These are phyloP conservation scores for Drosophila pullipes DNA, from an alignment of 2,888 invertebrate genomes.

Conservation along the genomic window DNA sequence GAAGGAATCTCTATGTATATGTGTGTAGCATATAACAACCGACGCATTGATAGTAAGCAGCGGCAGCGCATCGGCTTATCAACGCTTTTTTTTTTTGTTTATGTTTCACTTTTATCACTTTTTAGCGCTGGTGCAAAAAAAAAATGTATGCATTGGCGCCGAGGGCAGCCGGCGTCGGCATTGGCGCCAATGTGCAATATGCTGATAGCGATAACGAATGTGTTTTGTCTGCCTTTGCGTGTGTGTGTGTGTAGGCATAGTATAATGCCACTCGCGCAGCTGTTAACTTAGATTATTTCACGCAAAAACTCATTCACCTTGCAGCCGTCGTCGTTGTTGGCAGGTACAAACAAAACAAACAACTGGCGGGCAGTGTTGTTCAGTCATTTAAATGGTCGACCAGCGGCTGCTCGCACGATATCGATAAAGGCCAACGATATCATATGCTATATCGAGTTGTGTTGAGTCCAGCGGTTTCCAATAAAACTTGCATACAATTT, in stretches of 20 bases:
- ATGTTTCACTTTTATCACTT: slow-evolving; percentile 73
- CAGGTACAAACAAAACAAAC: slow-evolving; percentile 71
- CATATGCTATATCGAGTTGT: neutral
- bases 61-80: slow-evolving; percentile 57
- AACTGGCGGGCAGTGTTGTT: slow-evolving; percentile 61
- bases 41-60: slow-evolving; percentile 67
- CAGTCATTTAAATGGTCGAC: slow-evolving; percentile 10
- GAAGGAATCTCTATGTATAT: slow-evolving; percentile 45
- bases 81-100: slow-evolving; percentile 76
- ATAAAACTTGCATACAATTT: neutral
- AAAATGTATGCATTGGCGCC: slow-evolving; percentile 22
- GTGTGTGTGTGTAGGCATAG: slow-evolving; percentile 3
- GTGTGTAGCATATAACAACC: slow-evolving; percentile 43
- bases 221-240: slow-evolving; percentile 4
- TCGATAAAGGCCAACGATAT: slow-evolving; percentile 6
- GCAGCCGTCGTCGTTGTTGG: slow-evolving; percentile 61
- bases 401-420: slow-evolving; percentile 18
- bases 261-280: slow-evolving; percentile 47
- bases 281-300: slow-evolving; percentile 45
- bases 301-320: slow-evolving; percentile 66
- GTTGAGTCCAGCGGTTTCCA: neutral
- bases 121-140: slow-evolving; percentile 54
- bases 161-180: slow-evolving; percentile 8
- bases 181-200: slow-evolving; percentile 41
- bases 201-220: slow-evolving; percentile 49